Base-by-base conservation (phyloP, 2,888 invertebrate genomes). In the Geotrupes spiniger region DNA sequence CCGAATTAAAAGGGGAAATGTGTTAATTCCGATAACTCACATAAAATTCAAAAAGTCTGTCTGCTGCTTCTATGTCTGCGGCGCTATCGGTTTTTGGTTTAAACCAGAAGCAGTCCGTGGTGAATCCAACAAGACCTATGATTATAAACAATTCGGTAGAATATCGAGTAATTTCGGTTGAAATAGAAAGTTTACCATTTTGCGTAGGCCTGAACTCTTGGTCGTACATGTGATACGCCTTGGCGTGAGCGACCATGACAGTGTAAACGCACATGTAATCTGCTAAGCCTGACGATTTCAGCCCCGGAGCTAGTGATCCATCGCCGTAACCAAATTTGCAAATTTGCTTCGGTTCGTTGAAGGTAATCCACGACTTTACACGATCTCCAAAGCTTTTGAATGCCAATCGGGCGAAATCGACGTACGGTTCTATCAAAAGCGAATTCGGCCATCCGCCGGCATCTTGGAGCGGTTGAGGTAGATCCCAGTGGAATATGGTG, bases 221-320 rank as follows among this genome's bases (percentile, higher is more conserved):
- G 44, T 83, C 72, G 62, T 86, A 86, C 28, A 84, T 63, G 39
- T 77, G 76, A 62, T 82, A 88, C 1, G 77, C 82, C 43, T 74
- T 76, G 1, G 82, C 83, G 65, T 89, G 87, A 0, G 84, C 81
- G 48, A 81, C 69, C 12, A 89, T 65, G 44, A 82, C 69, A 60
- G 83, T 81, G 62, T 85, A 84, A 1, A 74, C 73, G 51, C 83
- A 84, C 39, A 78, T 64, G 66, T 87, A 87, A 40, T 79, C 79
- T 0, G 76, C 80, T 11, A 78, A 61, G 3, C 81, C 81, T 36
- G 75, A 61, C 1, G 73, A 69, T 11, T 60, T 58, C 26, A 77
- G 52, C 2, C 59, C 64, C 2, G 74, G 73, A 6, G 73, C 72
- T 12, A 49, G 44, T 0, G 15, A 36, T 60, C 46, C 66, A 46